Evolutionary conservation across 2,888 invertebrate species (phyloP).

Genomic region (Apoda limacodes): DNA sequence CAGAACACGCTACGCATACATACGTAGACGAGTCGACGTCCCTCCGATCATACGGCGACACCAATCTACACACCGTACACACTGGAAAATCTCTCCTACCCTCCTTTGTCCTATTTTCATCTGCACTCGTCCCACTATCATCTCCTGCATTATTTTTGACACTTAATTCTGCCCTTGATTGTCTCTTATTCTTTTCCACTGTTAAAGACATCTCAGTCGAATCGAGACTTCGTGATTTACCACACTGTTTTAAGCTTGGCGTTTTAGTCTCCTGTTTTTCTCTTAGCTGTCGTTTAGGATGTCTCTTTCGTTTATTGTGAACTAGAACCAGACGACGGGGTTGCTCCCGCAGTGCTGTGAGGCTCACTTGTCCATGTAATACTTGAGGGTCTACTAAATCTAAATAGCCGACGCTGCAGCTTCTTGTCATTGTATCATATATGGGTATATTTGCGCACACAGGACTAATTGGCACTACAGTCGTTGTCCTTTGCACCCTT

Average conservation of each 20-base stretch:
- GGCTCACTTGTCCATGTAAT: constrained; percentile 79
- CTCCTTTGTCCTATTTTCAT: constrained; percentile 24
- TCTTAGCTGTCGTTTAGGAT: constrained; percentile 44
- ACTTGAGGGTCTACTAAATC: constrained; percentile 84
- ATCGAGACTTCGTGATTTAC: constrained; percentile 87
- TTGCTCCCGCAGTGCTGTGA: constrained; percentile 78
- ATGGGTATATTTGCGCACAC: constrained; percentile 52
- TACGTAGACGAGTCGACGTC: constrained; percentile 24
- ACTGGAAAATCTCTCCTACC: constrained; percentile 30
- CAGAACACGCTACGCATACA: constrained; percentile 30
- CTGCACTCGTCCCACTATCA: constrained; percentile 31
- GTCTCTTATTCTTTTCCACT: constrained; percentile 47
- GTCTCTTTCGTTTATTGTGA: constrained; percentile 70
- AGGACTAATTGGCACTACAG: constrained; percentile 76
- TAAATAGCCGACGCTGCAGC: constrained; percentile 90
- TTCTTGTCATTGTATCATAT: constrained; percentile 80
- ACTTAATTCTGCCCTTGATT: constrained; percentile 27
- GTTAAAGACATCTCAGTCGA: constrained; percentile 82
- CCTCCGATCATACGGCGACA: constrained; percentile 29
- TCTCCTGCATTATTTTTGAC: constrained; percentile 37
- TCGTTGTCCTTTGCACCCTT: constrained; percentile 62
- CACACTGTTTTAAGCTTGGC: constrained; percentile 75
- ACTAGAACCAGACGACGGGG: constrained; percentile 82
- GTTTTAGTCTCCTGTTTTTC: constrained; percentile 23
- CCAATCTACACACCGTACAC: constrained; percentile 37